Conservation (phyloP, 2,113 vertebrate species). For the Cottus gobio region DNA sequence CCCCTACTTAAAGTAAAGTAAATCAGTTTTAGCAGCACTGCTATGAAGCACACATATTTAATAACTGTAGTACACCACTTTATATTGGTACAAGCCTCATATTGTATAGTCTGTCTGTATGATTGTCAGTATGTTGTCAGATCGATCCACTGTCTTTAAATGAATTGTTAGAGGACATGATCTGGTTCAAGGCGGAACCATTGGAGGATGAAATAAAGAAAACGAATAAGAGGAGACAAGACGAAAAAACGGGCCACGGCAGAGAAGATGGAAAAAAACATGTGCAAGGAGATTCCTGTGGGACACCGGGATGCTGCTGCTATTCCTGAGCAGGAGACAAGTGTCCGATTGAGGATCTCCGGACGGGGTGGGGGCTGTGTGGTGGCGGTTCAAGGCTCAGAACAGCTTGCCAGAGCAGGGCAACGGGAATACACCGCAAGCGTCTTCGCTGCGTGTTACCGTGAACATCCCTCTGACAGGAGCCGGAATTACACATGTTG, state of each 20-base stretch:
- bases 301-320: conserved; percentile 59
- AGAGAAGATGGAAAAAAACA: conserved; percentile 28
- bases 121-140: neutral
- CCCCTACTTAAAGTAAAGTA: no score
- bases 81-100: no score
- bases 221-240: neutral
- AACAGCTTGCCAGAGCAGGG: conserved; percentile 27
- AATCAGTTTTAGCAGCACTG: no score
- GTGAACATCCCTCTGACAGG: conserved; percentile 42
- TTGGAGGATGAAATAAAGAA: neutral
- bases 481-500: conserved; percentile 10
- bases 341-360: conserved; percentile 58
- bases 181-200: neutral
- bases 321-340: conserved; percentile 72
- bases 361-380: conserved; percentile 20
- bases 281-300: conserved; percentile 52
- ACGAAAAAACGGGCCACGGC: neutral
- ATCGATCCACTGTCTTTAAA: conserved; percentile 1
- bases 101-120: neutral
- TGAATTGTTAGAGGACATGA: neutral
- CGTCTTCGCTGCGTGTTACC: conserved; percentile 40
- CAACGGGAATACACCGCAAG: conserved; percentile 37
- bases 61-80: neutral
- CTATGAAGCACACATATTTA: neutral
- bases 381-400: conserved; percentile 29